Evolutionary conservation across 2,888 invertebrate genomes (phyloP), one percentile per base, ranked within the genome.

Genomic region (Crematogaster levior): DNA sequence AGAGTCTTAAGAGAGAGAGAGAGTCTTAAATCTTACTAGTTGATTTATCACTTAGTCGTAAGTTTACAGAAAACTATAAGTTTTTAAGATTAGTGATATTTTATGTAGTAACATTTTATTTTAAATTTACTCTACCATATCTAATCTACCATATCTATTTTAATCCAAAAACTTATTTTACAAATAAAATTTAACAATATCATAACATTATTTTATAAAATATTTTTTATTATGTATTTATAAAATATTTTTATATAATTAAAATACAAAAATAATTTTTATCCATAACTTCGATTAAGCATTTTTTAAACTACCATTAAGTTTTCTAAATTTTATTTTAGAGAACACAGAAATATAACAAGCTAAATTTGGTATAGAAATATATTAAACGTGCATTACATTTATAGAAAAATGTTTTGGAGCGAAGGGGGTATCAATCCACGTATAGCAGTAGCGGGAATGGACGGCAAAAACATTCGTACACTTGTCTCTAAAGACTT

Each of bases 401-500:
- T 74, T 91, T 94, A 70, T 91, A 98, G 98, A 2, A 95, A 96
- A 90, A 97, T 99, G 96, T 99, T 97, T 94, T 99, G 99, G 98
- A 97, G 98, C 0, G 98, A 99, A 94, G 98, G 98, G 97, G 97
- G 97, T 4, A 91, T 94, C 0, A 95, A 95, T 12, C 96, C 97
- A 0, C 96, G 97, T 91, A 98, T 99, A 88, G 97, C 97, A 89
- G 95, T 95, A 10, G 96, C 98, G 9, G 96, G 96, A 9, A 98
- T 99, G 99, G 98, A 99, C 94, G 99, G 99, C 3, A 95, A 95
- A 0, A 91, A 96, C 0, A 95, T 96, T 0, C 93, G 93, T 5
- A 92, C 95, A 0, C 95, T 99, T 74, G 96, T 98, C 0, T 95
- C 95, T 0, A 94, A 95, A 0, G 95, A 97, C 84, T 95, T 97